Base-by-base conservation (phyloP, 2,888 invertebrate genomes). In the Pterostichus niger region DNA sequence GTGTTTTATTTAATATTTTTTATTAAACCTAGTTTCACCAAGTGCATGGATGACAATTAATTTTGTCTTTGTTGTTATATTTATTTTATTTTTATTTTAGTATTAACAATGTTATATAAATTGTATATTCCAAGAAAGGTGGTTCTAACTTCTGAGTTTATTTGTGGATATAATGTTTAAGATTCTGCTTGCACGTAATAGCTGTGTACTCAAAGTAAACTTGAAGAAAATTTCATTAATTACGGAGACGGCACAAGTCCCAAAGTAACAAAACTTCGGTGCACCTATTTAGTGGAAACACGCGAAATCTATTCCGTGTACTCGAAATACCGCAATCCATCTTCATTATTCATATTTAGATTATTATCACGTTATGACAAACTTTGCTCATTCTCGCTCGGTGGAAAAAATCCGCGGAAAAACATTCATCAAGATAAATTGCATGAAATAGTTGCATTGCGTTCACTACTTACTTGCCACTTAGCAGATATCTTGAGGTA, bases 301-400 rank as follows among this genome's bases (percentile, higher is more conserved):
- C 49, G 82, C 15, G 49, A 82, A 82, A 82, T 56, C 49, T 24
- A 82, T 73, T 71, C 73, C 33, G 71, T 71, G 56, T 56, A 54
- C 35, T 64, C 64, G 31, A 64, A 64, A 79, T 80, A 35, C 35
- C 46, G 54, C 56, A 82, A 82, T 82, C 82, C 82, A 82, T 82
- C 82, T 76, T 82, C 82, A 82, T 82, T 82, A 82, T 82, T 49
- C 61, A 31, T 76, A 76, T 82, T 82, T 81, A 82, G 75, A 82
- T 82, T 75, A 82, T 82, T 75, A 82, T 82, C 61, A 73, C 61
- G 61, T 59, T 76, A 31, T 17, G 75, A 73, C 73, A 82, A 82
- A 73, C 44, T 82, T 82, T 24, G 64, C 68, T 49, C 64, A 68
- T 82, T 82, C 73, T 6, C 44, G 11, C 56, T n/a, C 24, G n/a